A percentile compares a stretch with the other conserved stretches of the same genome.
Conservation (phyloP, 2,797 vertebrate species). For the Tragelaphus eurycerus region DNA sequence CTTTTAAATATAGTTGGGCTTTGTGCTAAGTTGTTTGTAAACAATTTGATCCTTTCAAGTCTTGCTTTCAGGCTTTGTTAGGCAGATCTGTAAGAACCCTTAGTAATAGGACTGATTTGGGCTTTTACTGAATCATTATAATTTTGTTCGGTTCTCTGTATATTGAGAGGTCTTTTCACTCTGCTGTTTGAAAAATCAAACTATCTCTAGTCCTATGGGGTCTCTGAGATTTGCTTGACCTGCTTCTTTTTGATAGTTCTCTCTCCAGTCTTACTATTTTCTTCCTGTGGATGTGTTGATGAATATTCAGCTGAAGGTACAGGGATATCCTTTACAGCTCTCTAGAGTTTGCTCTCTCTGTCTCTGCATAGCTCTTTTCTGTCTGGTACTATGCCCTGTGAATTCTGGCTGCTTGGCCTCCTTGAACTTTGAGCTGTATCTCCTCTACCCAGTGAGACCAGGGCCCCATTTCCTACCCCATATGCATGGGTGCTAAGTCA, state of each 20-base stretch:
- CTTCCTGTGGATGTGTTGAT: not conserved
- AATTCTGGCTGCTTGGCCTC: not conserved
- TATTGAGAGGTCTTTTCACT: not conserved
- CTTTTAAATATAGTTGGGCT: not conserved
- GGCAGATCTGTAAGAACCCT: not conserved
- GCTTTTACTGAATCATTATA: not conserved
- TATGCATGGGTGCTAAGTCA: not conserved
- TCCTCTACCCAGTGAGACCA: not conserved
- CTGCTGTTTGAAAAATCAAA: not conserved
- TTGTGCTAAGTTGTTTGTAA: not conserved
- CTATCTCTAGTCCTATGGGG: not conserved
- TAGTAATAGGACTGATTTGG: not conserved
- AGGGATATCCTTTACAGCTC: not conserved
- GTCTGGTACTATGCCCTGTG: too few relatives aligned
- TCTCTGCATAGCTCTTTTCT: not conserved
- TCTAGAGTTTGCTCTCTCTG: not conserved
- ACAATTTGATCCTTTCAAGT: not conserved
- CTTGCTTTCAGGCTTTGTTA: not conserved
- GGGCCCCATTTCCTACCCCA: not conserved
- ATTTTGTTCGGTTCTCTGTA: not conserved
- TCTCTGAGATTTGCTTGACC: not conserved
- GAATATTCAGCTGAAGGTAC: not conserved
- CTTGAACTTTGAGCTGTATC: not conserved
- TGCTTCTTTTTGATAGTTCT: not conserved
- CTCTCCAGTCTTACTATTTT: not conserved